phyloP scores from a whole-genome alignment of 1,140 invertebrate species.

The Drosophila kohkoa region DNA sequence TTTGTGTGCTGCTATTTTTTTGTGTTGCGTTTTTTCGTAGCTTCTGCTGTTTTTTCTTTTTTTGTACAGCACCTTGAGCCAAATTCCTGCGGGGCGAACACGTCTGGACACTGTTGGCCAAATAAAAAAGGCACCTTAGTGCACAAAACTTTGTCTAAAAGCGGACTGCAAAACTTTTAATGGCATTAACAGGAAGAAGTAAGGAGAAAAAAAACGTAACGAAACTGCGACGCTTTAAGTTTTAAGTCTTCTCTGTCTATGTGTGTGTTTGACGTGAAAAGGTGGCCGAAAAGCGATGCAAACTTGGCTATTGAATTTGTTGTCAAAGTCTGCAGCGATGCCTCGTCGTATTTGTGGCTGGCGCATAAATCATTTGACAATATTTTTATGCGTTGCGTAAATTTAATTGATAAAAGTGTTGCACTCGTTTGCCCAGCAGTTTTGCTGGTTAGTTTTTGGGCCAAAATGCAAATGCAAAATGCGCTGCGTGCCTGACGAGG shows the following conservation, averaged over 20 bases:
- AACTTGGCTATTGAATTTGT: slow-evolving; percentile 49
- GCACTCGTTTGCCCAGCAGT: slow-evolving; percentile 19
- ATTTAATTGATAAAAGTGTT: slow-evolving; percentile 79
- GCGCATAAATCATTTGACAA: slow-evolving; percentile 34
- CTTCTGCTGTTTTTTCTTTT: slow-evolving; percentile 14
- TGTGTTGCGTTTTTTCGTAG: slow-evolving; percentile 13
- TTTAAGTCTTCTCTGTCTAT: slow-evolving; percentile 13
- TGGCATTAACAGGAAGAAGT: slow-evolving; percentile 67
- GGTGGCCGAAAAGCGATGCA: slow-evolving; percentile 39
- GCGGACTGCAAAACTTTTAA: slow-evolving; percentile 78
- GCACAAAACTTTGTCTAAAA: slow-evolving; percentile 66
- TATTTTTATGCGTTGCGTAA: slow-evolving; percentile 69
- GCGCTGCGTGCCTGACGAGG: slow-evolving; percentile 47
- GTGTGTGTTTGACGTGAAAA: slow-evolving; percentile 41
- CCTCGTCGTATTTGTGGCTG: slow-evolving; percentile 12
- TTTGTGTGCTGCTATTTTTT: slow-evolving; percentile 17
- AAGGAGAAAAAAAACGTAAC: slow-evolving; percentile 26
- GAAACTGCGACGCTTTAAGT: slow-evolving; percentile 61
- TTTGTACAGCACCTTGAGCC: slow-evolving; percentile 65
- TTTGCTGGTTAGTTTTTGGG: slow-evolving; percentile 3
- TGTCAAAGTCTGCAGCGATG: slow-evolving; percentile 3
- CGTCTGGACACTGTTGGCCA: slow-evolving; percentile 70
- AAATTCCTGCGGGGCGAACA: slow-evolving; percentile 76
- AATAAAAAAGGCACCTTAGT: slow-evolving; percentile 80
- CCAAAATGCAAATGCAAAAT: slow-evolving; percentile 62